Percentiles rank a stretch among this genome's conserved stretches.
Evolutionary conservation across 2,888 invertebrate genomes (phyloP).

Genomic region (Andrena chrysosceles): DNA sequence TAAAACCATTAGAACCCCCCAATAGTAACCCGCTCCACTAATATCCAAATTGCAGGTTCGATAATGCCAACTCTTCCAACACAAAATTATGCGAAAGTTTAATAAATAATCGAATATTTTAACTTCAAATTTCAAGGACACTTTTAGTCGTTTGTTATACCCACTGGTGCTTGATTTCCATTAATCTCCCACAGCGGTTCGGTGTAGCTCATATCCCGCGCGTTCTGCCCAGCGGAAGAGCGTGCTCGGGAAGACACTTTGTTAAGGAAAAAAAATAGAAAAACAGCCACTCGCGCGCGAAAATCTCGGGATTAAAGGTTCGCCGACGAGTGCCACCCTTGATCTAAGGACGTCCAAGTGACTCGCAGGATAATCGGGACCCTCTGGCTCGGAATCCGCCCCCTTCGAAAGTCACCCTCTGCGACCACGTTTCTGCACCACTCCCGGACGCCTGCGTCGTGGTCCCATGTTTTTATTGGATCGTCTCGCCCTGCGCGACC

Average conservation of each 20-base stretch:
- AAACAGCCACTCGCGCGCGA: constrained; percentile 25
- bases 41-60: too few species aligned
- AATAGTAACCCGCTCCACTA: too few species aligned
- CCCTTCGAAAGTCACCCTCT: constrained; percentile 28
- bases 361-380: constrained; percentile 20
- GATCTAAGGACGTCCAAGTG: constrained; percentile 38
- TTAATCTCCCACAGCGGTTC: constrained; percentile 84
- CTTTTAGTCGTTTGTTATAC: constrained; percentile 54
- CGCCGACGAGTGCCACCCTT: constrained; percentile 46
- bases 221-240: constrained; percentile 55
- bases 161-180: constrained; percentile 83
- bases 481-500: neutral
- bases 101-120: too few species aligned
- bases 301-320: constrained; percentile 3
- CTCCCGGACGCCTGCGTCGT: constrained; percentile 38
- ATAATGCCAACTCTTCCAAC: too few species aligned
- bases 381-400: constrained; percentile 37
- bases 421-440: constrained; percentile 7
- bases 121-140: neutral
- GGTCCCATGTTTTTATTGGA: constrained; percentile 34
- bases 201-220: constrained; percentile 83
- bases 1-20: too few species aligned
- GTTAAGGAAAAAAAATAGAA: constrained; percentile 48
- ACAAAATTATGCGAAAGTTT: too few species aligned
- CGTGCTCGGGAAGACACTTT: constrained; percentile 26